A percentile compares a stretch with the other conserved stretches of the same genome.
Conservation (phyloP, 2,797 vertebrate species). For the Hemibagrus guttatus region DNA sequence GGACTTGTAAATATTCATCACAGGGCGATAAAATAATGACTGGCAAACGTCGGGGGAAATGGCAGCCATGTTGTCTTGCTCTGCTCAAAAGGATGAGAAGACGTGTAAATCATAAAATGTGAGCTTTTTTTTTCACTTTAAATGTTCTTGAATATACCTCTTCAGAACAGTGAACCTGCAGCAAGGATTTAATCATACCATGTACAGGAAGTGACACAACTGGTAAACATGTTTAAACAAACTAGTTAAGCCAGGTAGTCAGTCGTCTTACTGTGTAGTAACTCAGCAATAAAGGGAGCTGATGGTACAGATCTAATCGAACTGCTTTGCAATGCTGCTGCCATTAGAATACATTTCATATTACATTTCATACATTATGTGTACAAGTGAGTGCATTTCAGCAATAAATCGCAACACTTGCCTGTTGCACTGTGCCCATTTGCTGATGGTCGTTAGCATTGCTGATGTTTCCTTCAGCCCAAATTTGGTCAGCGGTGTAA, state of each 20-base stretch:
- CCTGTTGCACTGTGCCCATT: constrained; percentile 53
- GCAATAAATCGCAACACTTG: constrained; percentile 40
- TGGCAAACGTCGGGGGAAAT: constrained; percentile 17
- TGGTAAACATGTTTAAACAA: constrained; percentile 68
- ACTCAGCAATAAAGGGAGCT: constrained; percentile 77
- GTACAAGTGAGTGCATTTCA: constrained; percentile 42
- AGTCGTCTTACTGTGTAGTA: constrained; percentile 75
- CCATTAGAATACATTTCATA: constrained; percentile 61
- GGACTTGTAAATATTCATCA: constrained; percentile 79
- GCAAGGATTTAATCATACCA: constrained; percentile 63
- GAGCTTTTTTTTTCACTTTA: constrained; percentile 69
- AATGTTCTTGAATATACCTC: constrained; percentile 80
- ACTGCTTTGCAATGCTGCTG: constrained; percentile 69
- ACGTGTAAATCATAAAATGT: constrained; percentile 62
- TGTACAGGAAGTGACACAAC: constrained; percentile 64
- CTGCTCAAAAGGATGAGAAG: constrained; percentile 26
- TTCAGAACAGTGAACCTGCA: constrained; percentile 67
- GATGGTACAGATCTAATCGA: constrained; percentile 56
- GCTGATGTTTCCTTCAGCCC: constrained; percentile 58
- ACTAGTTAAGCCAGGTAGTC: constrained; percentile 71
- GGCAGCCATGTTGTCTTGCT: constrained; percentile 44
- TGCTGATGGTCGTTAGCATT: constrained; percentile 56
- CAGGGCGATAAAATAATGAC: constrained; percentile 42
- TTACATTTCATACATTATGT: constrained; percentile 32
- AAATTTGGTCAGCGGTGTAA: constrained; percentile 68